Conservation (phyloP, 2,113 vertebrate genomes). For the Macrotus californicus region DNA sequence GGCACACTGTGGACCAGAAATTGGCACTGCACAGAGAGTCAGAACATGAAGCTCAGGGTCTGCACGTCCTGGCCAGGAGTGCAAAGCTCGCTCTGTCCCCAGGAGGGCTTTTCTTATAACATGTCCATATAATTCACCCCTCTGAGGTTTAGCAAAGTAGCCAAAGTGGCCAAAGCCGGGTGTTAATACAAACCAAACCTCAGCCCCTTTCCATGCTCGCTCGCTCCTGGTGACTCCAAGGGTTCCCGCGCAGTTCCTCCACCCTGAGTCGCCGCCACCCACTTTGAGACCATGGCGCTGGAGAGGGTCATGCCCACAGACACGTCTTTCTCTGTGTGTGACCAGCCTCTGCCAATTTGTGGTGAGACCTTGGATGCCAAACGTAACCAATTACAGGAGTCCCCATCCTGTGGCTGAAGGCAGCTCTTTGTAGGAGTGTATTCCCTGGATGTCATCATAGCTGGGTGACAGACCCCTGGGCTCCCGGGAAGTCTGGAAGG, state of each 20-base stretch:
- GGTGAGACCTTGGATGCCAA: slow-evolving; percentile 46
- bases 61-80: neutral
- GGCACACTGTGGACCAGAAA: neutral
- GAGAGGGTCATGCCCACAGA: slow-evolving; percentile 51
- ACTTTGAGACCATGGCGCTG: neutral
- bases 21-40: neutral
- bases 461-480: neutral
- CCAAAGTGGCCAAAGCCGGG: neutral
- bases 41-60: neutral
- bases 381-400: slow-evolving; percentile 38
- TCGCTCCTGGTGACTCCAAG: neutral
- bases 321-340: slow-evolving; percentile 42
- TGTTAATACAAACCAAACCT: slow-evolving; percentile 46
- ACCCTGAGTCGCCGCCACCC: neutral
- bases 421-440: neutral
- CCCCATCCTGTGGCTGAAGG: neutral
- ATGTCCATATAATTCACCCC: neutral
- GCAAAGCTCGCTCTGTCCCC: neutral
- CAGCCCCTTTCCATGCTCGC: neutral
- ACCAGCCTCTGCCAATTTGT: slow-evolving; percentile 45
- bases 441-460: neutral
- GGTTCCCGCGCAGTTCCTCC: neutral
- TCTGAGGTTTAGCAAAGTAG: slow-evolving; percentile 29
- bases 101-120: slow-evolving; percentile 1
- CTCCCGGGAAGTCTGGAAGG: neutral